Base-by-base conservation (phyloP, 2,797 vertebrate genomes). In the Benthosema pterotum region DNA sequence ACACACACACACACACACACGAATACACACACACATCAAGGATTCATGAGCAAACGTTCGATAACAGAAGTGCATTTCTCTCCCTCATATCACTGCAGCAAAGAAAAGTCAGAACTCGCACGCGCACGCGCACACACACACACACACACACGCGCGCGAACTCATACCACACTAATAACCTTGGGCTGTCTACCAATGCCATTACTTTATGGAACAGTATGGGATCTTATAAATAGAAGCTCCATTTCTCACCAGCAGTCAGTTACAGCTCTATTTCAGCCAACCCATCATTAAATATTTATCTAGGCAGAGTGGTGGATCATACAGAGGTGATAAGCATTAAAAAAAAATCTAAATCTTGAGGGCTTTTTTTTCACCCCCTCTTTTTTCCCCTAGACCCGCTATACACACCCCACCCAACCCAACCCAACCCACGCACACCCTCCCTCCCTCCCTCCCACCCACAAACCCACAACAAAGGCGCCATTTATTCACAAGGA, bases 101-200 rank as follows among this genome's bases (percentile, higher is more conserved):
- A 69, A 62, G 76, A 3, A 72, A 80, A 82, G 74, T 64, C 74
- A 79, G 76, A 80, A 76, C 56, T 52, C 42, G 53, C 69, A 77
- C 69, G 71, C 77, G 74, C 77, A 74, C 72, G 68, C 75, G 6
- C 61, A 63, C 68, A 83, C 75, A 75, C 73, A 81, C 82, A 82
- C 79, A 71, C 72, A 58, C 65, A 15, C 25, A 60, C 57, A 55
- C 65, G 57, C 59, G 53, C 69, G 77, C 69, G 71, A 75, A 75
- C 83, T 84, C 83, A 90, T 84, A 85, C 84, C 82, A 61, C 86
- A 79, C 92, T 90, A 91, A 94, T 90, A 94, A 94, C 90, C 90
- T 88, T 90, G 89, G 86, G 90, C 84, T 87, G 83, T 83, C 87
- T 88, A 89, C 85, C 83, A 91, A 84, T 86, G 89, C 86, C 83